Evolutionary conservation across 2,888 invertebrate species (phyloP).

Genomic region (Oscheius myriophilus): DNA sequence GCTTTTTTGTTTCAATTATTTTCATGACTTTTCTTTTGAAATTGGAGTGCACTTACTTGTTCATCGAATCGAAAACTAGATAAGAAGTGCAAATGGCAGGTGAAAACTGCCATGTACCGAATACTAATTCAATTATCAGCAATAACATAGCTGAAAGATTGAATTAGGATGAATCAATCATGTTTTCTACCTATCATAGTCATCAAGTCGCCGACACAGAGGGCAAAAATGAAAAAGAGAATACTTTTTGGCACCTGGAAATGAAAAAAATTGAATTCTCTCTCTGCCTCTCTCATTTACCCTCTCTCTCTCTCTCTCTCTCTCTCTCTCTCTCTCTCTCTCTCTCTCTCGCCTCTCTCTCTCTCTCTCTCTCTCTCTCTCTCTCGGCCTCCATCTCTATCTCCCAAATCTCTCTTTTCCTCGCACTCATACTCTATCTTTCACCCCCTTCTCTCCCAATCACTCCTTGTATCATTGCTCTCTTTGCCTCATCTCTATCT

Average conservation of each 20-base stretch:
- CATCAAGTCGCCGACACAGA: conserved; percentile 67
- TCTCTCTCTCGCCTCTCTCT: too few relatives aligned
- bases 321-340: conserved; percentile 27
- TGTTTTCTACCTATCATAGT: conserved; percentile 65
- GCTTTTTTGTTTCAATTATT: neutral
- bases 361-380: conserved; percentile 28
- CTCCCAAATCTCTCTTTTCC: conserved; percentile 14
- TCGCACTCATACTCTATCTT: too few relatives aligned
- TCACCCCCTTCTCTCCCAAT: too few relatives aligned
- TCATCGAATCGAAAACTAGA: conserved; percentile 67
- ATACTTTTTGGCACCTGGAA: conserved; percentile 66
- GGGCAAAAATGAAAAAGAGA: conserved; percentile 67
- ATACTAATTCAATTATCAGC: conserved; percentile 64
- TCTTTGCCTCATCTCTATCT: too few relatives aligned
- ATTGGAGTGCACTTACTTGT: conserved; percentile 51
- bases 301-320: too few relatives aligned
- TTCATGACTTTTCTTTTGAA: neutral
- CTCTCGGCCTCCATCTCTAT: too few relatives aligned
- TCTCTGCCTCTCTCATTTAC: too few relatives aligned
- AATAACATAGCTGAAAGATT: conserved; percentile 65
- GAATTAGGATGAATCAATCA: neutral
- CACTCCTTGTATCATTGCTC: too few relatives aligned
- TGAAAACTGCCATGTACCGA: conserved; percentile 68
- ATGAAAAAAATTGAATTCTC: neutral
- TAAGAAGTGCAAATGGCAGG: conserved; percentile 63